A percentile compares a stretch with the other conserved stretches of the same genome.
phyloP scores from a whole-genome alignment of 1,140 invertebrate genomes.

The Caenorhabditis remanei region DNA sequence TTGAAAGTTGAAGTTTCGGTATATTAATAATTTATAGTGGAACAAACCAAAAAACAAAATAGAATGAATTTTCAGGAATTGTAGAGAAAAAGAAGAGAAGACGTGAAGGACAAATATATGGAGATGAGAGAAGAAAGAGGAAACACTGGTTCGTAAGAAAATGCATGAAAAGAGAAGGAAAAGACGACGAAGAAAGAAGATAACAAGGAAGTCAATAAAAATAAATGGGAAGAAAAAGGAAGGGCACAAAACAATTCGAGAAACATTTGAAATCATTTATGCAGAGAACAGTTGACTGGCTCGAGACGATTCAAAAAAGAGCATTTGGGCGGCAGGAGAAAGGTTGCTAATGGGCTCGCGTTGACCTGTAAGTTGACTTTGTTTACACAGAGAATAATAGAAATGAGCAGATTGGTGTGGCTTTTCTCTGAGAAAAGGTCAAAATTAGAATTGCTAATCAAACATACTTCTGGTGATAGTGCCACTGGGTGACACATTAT shows the following conservation, averaged over 20 bases:
- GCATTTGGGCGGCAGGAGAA: slow-evolving; percentile 16
- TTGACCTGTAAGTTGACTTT: slow-evolving; percentile 23
- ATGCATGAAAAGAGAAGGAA: not conserved
- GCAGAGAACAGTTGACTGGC: slow-evolving; percentile 31
- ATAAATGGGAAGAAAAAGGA: not conserved
- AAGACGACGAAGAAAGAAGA: not conserved
- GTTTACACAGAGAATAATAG: not conserved
- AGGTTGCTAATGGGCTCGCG: not conserved
- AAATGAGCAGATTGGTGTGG: not conserved
- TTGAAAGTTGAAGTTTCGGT: not conserved
- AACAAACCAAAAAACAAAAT: not conserved
- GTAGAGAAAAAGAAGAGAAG: not conserved
- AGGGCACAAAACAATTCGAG: not conserved
- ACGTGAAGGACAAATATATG: slow-evolving; percentile 25
- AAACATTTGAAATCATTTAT: not conserved
- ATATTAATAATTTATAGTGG: slow-evolving; percentile 25
- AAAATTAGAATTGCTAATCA: not conserved
- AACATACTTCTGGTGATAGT: slow-evolving; percentile 54
- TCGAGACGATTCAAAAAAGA: slow-evolving; percentile 35
- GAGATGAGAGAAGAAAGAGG: slow-evolving; percentile 27
- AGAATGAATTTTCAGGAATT: slow-evolving; percentile 5
- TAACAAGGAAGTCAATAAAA: not conserved
- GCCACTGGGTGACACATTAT: slow-evolving; percentile 67
- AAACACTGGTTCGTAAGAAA: slow-evolving; percentile 22
- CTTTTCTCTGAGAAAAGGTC: too few species aligned